Conservation (phyloP, 2,888 invertebrate genomes). For the Meandrusa payeni region DNA sequence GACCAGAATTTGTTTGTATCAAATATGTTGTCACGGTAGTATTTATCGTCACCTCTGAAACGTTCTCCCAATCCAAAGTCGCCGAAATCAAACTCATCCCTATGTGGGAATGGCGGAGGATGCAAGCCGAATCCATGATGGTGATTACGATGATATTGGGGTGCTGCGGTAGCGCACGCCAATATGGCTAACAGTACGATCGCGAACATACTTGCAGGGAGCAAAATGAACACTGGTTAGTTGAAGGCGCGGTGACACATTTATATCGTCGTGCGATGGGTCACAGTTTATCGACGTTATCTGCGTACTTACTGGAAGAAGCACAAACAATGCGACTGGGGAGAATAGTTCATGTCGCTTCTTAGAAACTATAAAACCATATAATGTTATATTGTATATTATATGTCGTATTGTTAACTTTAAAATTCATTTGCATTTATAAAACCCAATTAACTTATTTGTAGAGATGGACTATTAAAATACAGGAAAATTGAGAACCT, state of each 20-base stretch:
- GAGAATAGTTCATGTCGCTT: constrained; percentile 11
- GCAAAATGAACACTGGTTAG: constrained; percentile 15
- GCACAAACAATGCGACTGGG: constrained; percentile 26
- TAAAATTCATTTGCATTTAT: too few relatives aligned
- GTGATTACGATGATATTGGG: constrained; percentile 31
- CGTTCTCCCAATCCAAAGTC: constrained; percentile 15
- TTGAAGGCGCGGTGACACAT: constrained; percentile 24
- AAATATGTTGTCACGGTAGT: constrained; percentile 44
- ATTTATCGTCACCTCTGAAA: constrained; percentile 24
- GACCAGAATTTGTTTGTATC: constrained; percentile 56
- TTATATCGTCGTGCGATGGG: constrained; percentile 40
- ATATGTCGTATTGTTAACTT: too few relatives aligned
- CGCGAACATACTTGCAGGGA: too few relatives aligned
- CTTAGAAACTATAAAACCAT: too few relatives aligned
- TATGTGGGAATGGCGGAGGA: too few relatives aligned
- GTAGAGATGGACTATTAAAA: too few relatives aligned
- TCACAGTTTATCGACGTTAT: constrained; percentile 53
- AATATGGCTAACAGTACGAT: constrained; percentile 41
- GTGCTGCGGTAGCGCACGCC: constrained; percentile 51
- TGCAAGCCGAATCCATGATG: too few relatives aligned
- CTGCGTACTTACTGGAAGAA: constrained; percentile 43
- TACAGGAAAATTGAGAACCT: too few relatives aligned
- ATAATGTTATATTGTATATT: too few relatives aligned
- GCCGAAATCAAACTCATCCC: too few relatives aligned
- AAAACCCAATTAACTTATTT: too few relatives aligned